Percentiles rank a stretch among this genome's conserved stretches.
Evolutionary conservation across 2,888 invertebrate genomes (phyloP).

Genomic region (Orthonychiurus folsomi): DNA sequence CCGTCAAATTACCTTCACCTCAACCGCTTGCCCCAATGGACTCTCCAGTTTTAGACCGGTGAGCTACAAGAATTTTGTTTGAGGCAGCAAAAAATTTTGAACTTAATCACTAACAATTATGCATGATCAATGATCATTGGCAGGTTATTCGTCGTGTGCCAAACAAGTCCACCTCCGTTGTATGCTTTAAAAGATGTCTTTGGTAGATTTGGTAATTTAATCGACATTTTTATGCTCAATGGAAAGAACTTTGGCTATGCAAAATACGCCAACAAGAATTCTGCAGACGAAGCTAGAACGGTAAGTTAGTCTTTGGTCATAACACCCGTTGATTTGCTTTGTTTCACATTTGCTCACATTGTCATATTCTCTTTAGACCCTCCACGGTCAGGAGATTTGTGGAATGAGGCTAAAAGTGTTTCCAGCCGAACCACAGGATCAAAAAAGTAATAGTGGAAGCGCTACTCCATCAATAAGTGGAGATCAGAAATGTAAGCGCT

Average conservation of each 20-base stretch:
- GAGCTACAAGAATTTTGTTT: no score
- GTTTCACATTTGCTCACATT: not conserved
- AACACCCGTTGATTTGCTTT: conserved; percentile 1
- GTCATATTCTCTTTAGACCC: conserved; percentile 42
- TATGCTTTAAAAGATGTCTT: conserved; percentile 77
- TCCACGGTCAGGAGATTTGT: conserved; percentile 81
- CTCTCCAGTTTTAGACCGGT: conserved; percentile 46
- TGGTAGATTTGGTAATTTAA: conserved; percentile 79
- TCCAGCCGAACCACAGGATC: conserved; percentile 60
- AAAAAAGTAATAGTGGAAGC: conserved; percentile 27
- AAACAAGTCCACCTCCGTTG: conserved; percentile 60
- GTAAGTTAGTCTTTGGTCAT: no score
- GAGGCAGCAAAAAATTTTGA: no score
- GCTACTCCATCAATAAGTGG: conserved; percentile 9
- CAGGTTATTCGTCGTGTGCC: conserved; percentile 50
- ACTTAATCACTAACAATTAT: no score
- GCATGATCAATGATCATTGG: no score
- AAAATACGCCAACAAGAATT: conserved; percentile 64
- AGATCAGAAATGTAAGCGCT: conserved; percentile 41
- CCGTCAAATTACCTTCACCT: conserved; percentile 61
- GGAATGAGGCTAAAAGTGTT: conserved; percentile 79
- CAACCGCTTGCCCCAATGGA: conserved; percentile 50
- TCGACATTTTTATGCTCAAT: conserved; percentile 78
- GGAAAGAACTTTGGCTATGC: conserved; percentile 90
- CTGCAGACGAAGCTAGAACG: conserved; percentile 67